Evolutionary conservation across 2,113 vertebrate species (phyloP), one percentile per base, ranked within the genome.

Genomic region (Piliocolobus tephrosceles): DNA sequence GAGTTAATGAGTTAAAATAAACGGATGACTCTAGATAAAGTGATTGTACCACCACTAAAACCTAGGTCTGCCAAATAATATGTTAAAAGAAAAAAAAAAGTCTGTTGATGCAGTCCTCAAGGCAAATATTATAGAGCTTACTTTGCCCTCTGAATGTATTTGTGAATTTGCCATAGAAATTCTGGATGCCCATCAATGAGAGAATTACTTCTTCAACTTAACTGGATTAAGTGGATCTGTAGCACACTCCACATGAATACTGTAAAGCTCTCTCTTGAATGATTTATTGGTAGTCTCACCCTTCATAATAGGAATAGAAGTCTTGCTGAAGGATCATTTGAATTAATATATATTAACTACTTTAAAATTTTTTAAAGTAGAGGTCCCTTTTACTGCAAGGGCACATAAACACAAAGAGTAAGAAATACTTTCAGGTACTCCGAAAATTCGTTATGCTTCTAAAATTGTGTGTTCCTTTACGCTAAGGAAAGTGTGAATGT

Each of bases 261-360:
- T 90, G 22, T 45, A 88, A 16, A 35, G 12, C 35, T 90, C 72
- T 86, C 20, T 86, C 17, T 8, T 88, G 45, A 93, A 88, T 90
- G 50, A 95, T 50, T 97, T 91, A 90, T 78, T 55, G 57, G 79
- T 89, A 23, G 55, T 43, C 20, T 91, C 50, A 45, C 55, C 45
- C 78, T 91, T 92, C 40, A 86, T n/a, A 88, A 64, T 68, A 94
- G 91, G 40, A 97, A 82, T 81, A 75, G 89, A 96, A 83, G 18
- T 30, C 17, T 9, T 80, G 70, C 27, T 47, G 14, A 89, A 87
- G 83, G 13, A 81, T 88, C 20, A 84, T 82, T 86, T 80, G 68
- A 9, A 80, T 80, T 87, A 68, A 79, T 58, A 81, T n/a, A 38
- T 43, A 81, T 78, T 90, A 87, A 45, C 45, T 79, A 89, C 30